Conservation (phyloP, 2,113 vertebrate species). For the Hydropotes inermis region DNA sequence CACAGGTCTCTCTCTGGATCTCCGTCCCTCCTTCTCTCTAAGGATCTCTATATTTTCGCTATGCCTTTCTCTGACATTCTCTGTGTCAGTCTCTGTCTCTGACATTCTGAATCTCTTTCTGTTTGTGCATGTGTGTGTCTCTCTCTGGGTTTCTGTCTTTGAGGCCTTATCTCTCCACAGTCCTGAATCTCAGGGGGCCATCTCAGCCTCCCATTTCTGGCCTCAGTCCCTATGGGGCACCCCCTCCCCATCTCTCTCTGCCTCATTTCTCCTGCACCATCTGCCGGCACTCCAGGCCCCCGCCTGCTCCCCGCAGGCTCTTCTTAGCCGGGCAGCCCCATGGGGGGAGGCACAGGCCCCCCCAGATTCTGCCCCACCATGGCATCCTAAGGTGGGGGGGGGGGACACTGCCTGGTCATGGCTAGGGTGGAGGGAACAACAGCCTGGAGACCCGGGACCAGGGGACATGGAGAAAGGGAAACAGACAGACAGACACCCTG, state of each 20-base stretch:
- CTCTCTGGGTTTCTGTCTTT: not conserved
- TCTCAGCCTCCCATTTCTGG: slow-evolving; percentile 7
- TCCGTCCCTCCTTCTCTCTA: not conserved
- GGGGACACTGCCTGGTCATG: not conserved
- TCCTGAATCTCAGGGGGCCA: not conserved
- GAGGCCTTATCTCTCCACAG: not conserved
- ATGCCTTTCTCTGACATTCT: not conserved
- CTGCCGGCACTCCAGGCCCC: slow-evolving; percentile 56
- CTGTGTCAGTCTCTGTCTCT: not conserved
- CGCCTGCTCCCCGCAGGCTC: slow-evolving; percentile 30
- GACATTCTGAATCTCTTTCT: not conserved
- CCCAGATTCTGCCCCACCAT: not conserved
- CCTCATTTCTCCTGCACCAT: slow-evolving; percentile 73
- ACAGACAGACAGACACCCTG: not conserved
- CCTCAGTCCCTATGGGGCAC: not conserved
- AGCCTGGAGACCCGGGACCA: not conserved
- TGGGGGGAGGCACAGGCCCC: not conserved
- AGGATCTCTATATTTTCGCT: not conserved
- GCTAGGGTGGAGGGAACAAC: not conserved
- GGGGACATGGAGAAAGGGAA: not conserved
- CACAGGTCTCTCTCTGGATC: not conserved
- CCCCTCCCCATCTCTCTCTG: slow-evolving; percentile 68
- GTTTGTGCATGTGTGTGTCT: not conserved
- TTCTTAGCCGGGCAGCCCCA: slow-evolving; percentile 14
- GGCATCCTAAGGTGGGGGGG: not conserved